Evolutionary conservation across 2,113 vertebrate genomes (phyloP), one percentile per base, ranked within the genome.

Genomic region (Apteryx mantelli): DNA sequence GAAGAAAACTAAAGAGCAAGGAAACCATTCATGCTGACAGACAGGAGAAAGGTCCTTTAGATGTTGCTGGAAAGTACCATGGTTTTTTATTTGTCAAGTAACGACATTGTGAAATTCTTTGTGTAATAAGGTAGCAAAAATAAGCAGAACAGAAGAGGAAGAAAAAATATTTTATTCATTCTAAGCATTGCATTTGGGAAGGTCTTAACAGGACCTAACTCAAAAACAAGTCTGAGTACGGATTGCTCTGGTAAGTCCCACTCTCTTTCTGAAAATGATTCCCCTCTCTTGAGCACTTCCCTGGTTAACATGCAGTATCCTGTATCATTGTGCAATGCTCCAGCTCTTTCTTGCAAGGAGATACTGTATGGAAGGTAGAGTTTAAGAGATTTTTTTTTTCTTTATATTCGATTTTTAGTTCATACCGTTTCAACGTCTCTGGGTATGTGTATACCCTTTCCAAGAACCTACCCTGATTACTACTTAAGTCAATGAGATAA

Each of bases 241-340:
- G 46, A 38, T 70, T 2, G 2, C 11, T 42, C 13, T 66, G 34
- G 18, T 12, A 13, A 90, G 34, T 42, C 32, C 13, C 8, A 10
- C 34, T 61, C 16, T 17, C 14, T 53, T 91, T 58, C 58, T 77
- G 70, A 73, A 92, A 80, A 69, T 19, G 0, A 5, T 68, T 73
- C 84, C 20, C 22, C 56, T 46, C 42, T 15, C 42, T n/a, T 8
- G 9, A 96, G 16, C 21, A 10, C 7, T 64, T 82, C 10, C 8
- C n/a, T 36, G 42, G 26, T 18, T 24, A n/a, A 7, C 11, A 16
- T 2, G 2, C 24, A 20, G 16, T 40, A 36, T 21, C 83, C 70
- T 58, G 11, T 32, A 48, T 10, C 0, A 0, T 8, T 55, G 0
- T 3, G 0, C 11, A 26, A 30, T 11, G 15, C 18, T 78, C 42